Percentiles rank a stretch among this genome's conserved stretches.
These are phyloP conservation scores for Cotesia typhae DNA, from an alignment of 1,140 invertebrate genomes.

Conservation along the genomic window DNA sequence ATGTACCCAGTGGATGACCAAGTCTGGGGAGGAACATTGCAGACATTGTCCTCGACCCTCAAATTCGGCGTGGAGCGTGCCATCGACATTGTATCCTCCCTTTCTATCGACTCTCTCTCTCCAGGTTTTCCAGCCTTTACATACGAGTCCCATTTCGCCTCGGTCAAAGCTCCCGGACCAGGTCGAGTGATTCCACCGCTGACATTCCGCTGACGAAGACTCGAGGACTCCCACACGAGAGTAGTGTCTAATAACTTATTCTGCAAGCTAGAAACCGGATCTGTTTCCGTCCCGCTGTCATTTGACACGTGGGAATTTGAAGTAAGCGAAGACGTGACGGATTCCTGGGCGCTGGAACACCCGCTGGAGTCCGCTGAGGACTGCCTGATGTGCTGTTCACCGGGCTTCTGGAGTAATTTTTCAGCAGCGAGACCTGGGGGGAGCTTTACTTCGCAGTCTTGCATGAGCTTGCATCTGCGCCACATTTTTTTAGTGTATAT, in stretches of 20 bases:
- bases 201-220: constrained; percentile 59
- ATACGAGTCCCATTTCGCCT: constrained; percentile 55
- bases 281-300: constrained; percentile 67
- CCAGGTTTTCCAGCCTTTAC: constrained; percentile 52
- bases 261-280: constrained; percentile 53
- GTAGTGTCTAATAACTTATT: constrained; percentile 54
- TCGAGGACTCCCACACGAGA: constrained; percentile 56
- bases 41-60: constrained; percentile 52
- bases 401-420: constrained; percentile 60
- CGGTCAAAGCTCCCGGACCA: constrained; percentile 39
- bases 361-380: constrained; percentile 68
- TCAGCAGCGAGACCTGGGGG: constrained; percentile 66
- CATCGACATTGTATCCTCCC: constrained; percentile 52
- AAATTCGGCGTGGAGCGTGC: constrained; percentile 60
- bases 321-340: constrained; percentile 68
- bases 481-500: constrained; percentile 61
- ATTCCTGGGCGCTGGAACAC: constrained; percentile 69
- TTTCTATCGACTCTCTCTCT: constrained; percentile 34
- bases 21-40: constrained; percentile 54
- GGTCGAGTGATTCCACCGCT: constrained; percentile 28
- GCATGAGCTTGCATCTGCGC: constrained; percentile 65
- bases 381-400: constrained; percentile 60
- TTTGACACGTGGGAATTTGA: constrained; percentile 66
- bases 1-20: constrained; percentile 62
- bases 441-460: constrained; percentile 67